phyloP scores from a whole-genome alignment of 2,797 vertebrate genomes.

The Clarias laeviceps region DNA sequence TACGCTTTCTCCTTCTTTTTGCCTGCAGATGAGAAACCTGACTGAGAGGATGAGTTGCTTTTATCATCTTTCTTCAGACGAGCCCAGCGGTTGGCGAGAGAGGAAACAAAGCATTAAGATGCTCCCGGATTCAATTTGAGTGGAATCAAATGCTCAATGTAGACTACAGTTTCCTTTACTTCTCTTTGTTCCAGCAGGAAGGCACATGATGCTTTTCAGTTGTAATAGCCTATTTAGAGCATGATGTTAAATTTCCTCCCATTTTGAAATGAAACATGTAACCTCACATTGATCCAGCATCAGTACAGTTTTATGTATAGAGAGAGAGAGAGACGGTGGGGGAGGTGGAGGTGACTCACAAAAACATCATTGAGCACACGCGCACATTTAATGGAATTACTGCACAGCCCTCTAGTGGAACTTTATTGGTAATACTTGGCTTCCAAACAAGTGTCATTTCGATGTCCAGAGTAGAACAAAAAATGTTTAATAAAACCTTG shows the following conservation, averaged over 20 bases:
- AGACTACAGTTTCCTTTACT: slow-evolving; percentile 31
- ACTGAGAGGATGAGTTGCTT: slow-evolving; percentile 18
- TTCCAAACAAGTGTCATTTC: slow-evolving; percentile 17
- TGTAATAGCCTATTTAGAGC: slow-evolving; percentile 42
- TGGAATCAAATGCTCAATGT: slow-evolving; percentile 28
- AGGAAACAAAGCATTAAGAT: slow-evolving; percentile 34
- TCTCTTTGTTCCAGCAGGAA: slow-evolving; percentile 26
- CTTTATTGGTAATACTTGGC: not conserved
- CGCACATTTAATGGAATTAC: slow-evolving; percentile 27
- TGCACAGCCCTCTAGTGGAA: slow-evolving; percentile 46
- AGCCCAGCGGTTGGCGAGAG: slow-evolving; percentile 9
- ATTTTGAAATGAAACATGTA: slow-evolving; percentile 34
- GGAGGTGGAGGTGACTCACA: slow-evolving; percentile 36
- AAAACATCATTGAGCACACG: slow-evolving; percentile 32
- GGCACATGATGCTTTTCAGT: slow-evolving; percentile 40
- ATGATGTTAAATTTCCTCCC: slow-evolving; percentile 33
- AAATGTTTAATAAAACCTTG: not conserved
- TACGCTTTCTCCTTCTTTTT: not conserved
- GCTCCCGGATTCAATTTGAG: slow-evolving; percentile 22
- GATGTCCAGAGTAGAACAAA: not conserved
- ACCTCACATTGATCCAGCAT: slow-evolving; percentile 27
- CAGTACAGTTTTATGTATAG: slow-evolving; percentile 21
- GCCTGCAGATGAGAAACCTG: slow-evolving; percentile 26
- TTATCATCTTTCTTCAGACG: slow-evolving; percentile 23
- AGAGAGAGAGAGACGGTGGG: not conserved